A percentile compares a stretch with the other conserved stretches of the same genome.
phyloP scores from a whole-genome alignment of 2,113 vertebrate genomes.

The Chloropsis hardwickii region DNA sequence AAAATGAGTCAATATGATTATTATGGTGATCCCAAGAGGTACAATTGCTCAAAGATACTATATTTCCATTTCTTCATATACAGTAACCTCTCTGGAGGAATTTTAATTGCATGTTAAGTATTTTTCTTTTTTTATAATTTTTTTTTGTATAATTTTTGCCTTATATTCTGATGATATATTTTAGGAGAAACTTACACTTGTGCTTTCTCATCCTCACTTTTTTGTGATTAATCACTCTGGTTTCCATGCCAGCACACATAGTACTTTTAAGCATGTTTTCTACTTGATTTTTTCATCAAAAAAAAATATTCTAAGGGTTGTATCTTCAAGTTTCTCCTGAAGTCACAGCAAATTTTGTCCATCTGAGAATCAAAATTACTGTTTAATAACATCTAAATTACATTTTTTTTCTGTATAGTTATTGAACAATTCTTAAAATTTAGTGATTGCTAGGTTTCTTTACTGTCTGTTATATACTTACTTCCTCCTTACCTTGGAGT shows the following conservation, averaged over 20 bases:
- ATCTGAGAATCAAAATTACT: neutral
- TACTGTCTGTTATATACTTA: neutral
- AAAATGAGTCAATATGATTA: neutral
- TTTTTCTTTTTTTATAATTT: neutral
- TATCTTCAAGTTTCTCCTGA: neutral
- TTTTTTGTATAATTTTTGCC: neutral
- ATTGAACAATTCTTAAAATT: neutral
- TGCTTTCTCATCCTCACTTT: neutral
- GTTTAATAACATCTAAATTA: neutral
- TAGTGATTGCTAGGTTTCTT: neutral
- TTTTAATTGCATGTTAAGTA: neutral
- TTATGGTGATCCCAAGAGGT: neutral
- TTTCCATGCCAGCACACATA: neutral
- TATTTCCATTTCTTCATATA: neutral
- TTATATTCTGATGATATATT: neutral
- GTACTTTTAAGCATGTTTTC: neutral
- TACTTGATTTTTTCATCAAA: neutral
- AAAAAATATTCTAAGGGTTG: neutral
- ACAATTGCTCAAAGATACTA: neutral
- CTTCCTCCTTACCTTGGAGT: neutral
- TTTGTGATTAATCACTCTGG: neutral
- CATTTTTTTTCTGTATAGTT: neutral
- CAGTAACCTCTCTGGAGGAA: neutral
- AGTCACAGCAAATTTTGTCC: neutral
- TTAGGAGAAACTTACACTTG: neutral